These are phyloP conservation scores for Sparidentex hasta DNA, from an alignment of 2,797 vertebrate genomes.

Conservation along the genomic window DNA sequence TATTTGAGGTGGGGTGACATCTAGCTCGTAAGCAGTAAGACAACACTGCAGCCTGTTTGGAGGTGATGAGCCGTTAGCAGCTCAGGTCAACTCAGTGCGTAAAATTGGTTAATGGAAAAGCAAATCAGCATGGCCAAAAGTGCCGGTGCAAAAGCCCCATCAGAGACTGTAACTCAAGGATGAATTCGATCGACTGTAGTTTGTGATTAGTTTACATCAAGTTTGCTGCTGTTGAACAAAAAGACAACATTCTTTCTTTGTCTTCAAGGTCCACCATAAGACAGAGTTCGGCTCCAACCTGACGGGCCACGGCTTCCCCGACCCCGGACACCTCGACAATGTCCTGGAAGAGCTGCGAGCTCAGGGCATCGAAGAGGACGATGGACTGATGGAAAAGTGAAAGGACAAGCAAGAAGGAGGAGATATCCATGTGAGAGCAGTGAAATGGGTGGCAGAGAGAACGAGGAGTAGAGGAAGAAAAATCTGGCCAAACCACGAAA, in stretches of 20 bases:
- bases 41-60: too few relatives aligned
- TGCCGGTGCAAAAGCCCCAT: too few relatives aligned
- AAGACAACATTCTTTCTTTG: background rate
- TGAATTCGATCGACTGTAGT: background rate
- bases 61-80: too few relatives aligned
- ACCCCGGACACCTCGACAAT: slow-evolving; percentile 93
- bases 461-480: slow-evolving; percentile 1
- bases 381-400: slow-evolving; percentile 77
- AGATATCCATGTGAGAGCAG: slow-evolving; percentile 1
- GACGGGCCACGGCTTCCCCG: slow-evolving; percentile 94
- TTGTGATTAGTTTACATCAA: background rate
- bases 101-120: too few relatives aligned
- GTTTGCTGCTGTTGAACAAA: background rate
- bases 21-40: too few relatives aligned
- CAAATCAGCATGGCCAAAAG: too few relatives aligned
- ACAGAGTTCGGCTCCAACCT: slow-evolving; percentile 97
- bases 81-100: too few relatives aligned
- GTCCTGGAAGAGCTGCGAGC: slow-evolving; percentile 92
- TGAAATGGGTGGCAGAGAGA: background rate
- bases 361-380: slow-evolving; percentile 93
- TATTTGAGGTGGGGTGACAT: too few relatives aligned
- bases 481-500: background rate
- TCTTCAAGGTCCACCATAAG: slow-evolving; percentile 89
- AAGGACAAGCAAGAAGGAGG: background rate
- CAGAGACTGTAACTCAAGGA: too few relatives aligned